Percentiles rank a stretch among this genome's conserved stretches.
Conservation (phyloP, 2,113 vertebrate species). For the human (Homo sapiens) region GRCh38 chr9:20872001-20872500, state of each 20-base stretch:
- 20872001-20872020: neutral
- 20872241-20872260: neutral
- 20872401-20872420: slow-evolving; percentile 4
- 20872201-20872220: slow-evolving; percentile 10
- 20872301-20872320: neutral
- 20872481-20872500: no score
- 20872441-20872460: neutral
- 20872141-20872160: neutral
- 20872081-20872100: slow-evolving; percentile 19
- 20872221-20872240: neutral
- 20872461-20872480: neutral
- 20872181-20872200: slow-evolving; percentile 1
- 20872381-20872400: neutral
- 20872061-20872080: neutral
- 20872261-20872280: neutral
- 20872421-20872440: neutral
- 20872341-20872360: neutral
- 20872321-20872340: neutral
- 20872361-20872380: neutral
- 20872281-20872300: neutral
- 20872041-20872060: neutral
- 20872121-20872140: neutral
- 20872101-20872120: neutral
- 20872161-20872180: neutral
- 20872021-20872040: slow-evolving; percentile 27